These are phyloP conservation scores for Melangyna quadrimaculata DNA, from an alignment of 2,888 invertebrate species.

Conservation along the genomic window DNA sequence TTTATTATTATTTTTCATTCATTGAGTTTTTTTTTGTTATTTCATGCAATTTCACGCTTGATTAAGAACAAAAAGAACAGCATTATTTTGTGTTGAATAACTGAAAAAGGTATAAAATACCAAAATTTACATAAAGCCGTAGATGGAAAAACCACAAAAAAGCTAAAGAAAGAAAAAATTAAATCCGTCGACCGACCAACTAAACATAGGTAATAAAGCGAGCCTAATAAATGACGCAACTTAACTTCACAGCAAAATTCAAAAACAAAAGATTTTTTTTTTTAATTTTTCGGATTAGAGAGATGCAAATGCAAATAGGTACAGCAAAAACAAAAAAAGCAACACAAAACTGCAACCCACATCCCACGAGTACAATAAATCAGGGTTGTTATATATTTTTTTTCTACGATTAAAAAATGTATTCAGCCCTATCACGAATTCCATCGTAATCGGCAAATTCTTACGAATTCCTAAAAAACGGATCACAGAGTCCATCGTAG, in stretches of 20 bases:
- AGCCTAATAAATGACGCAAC: conserved; percentile 55
- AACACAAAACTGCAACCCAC: conserved; percentile 56
- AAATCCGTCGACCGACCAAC: conserved; percentile 17
- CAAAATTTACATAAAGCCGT: conserved; percentile 14
- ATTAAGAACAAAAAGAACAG: conserved; percentile 27
- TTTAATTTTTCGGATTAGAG: conserved; percentile 25
- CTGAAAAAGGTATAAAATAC: conserved; percentile 44
- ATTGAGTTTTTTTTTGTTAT: conserved; percentile 13
- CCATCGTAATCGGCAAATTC: too few relatives aligned
- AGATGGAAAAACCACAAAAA: conserved; percentile 18
- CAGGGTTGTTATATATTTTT: conserved; percentile 1
- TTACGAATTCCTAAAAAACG: too few relatives aligned
- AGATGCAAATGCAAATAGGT: conserved; percentile 35
- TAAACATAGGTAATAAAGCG: conserved; percentile 6
- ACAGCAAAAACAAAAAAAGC: conserved; percentile 19
- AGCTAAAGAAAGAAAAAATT: neutral
- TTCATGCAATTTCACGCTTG: conserved; percentile 55
- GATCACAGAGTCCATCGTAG: too few relatives aligned
- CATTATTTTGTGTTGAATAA: conserved; percentile 50
- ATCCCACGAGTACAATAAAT: conserved; percentile 38
- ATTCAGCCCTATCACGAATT: too few relatives aligned
- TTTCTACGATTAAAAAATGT: neutral
- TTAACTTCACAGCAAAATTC: conserved; percentile 33
- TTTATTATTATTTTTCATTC: neutral
- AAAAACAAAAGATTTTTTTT: conserved; percentile 44